These are phyloP conservation scores for Sinella curviseta DNA, from an alignment of 1,140 invertebrate species.

Conservation along the genomic window DNA sequence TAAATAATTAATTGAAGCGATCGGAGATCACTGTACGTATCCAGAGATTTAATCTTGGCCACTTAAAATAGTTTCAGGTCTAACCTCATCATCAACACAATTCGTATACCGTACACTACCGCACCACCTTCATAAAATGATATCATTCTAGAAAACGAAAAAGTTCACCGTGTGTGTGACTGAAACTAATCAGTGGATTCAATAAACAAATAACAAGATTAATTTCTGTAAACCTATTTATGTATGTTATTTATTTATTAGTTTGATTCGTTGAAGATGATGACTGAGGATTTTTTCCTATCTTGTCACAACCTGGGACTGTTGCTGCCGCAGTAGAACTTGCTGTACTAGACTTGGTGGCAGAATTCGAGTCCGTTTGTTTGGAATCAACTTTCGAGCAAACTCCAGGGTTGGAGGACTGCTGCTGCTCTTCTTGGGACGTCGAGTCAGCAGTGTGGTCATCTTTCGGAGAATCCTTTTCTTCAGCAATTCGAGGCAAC, in stretches of 20 bases:
- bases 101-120: too few species aligned
- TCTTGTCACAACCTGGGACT: background rate
- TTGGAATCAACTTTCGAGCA: background rate
- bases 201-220: background rate
- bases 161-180: too few species aligned
- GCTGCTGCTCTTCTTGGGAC: background rate
- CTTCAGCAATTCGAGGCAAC: slow-evolving; percentile 74
- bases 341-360: background rate
- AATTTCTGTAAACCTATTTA: too few species aligned
- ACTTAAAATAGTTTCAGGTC: background rate
- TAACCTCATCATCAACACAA: background rate
- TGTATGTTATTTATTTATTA: background rate
- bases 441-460: slow-evolving; percentile 2
- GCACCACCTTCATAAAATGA: too few species aligned
- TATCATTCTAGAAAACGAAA: too few species aligned
- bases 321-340: background rate
- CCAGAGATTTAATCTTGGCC: background rate
- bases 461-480: slow-evolving; percentile 74
- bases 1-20: background rate
- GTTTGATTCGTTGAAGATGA: background rate
- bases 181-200: background rate
- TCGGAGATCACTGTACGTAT: background rate
- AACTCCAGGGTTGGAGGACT: background rate
- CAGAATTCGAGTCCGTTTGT: background rate
- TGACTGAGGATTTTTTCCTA: background rate